These are phyloP conservation scores for Periophthalmus magnuspinnatus DNA, from an alignment of 2,797 vertebrate genomes.

Conservation along the genomic window DNA sequence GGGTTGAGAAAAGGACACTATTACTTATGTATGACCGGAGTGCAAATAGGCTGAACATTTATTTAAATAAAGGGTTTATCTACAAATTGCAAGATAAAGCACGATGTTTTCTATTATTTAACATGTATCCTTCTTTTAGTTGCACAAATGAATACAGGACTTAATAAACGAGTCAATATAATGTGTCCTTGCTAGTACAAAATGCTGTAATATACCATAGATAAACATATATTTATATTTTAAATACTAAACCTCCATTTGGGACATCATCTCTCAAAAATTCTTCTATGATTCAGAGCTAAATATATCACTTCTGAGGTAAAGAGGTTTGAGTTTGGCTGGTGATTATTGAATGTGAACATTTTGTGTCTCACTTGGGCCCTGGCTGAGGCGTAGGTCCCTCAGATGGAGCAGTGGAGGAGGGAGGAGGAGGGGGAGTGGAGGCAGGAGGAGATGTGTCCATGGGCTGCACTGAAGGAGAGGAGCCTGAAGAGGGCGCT, in stretches of 20 bases:
- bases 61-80: neutral
- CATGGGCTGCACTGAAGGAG: slow-evolving; percentile 75
- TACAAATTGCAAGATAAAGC: neutral
- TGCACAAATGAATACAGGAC: neutral
- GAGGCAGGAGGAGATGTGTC: slow-evolving; percentile 75
- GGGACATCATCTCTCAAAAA: too few relatives aligned
- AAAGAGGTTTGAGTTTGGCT: too few relatives aligned
- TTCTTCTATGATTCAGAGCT: too few relatives aligned
- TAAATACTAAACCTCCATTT: too few relatives aligned
- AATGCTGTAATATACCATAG: too few relatives aligned
- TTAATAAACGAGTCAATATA: too few relatives aligned
- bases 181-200: too few relatives aligned
- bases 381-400: slow-evolving; percentile 73
- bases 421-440: slow-evolving; percentile 69
- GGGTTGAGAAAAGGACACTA: slow-evolving; percentile 3
- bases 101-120: neutral
- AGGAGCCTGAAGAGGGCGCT: slow-evolving; percentile 71
- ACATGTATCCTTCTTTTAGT: neutral
- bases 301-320: too few relatives aligned
- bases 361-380: slow-evolving; percentile 68
- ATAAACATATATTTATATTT: too few relatives aligned
- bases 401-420: slow-evolving; percentile 72
- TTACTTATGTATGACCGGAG: neutral
- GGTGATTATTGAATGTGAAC: too few relatives aligned
- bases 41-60: neutral